A percentile compares a stretch with the other conserved stretches of the same genome.
Conservation (phyloP, 2,888 invertebrate species). For the Ptycholaimellus sp. region DNA sequence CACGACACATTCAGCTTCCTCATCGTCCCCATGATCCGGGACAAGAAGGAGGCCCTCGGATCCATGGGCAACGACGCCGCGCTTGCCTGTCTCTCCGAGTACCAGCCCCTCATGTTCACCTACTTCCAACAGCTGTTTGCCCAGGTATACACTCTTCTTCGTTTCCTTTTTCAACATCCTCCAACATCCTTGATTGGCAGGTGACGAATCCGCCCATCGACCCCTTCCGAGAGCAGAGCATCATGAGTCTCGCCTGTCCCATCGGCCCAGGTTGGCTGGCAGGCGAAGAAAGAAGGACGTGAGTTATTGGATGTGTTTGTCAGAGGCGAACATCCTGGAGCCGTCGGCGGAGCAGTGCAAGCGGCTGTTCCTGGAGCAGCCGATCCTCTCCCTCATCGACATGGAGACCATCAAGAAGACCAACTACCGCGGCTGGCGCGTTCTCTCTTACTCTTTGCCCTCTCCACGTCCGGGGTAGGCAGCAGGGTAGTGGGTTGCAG, state of each 20-base stretch:
- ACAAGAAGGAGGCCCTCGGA: conserved; percentile 84
- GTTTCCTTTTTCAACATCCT: no score
- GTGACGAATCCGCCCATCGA: conserved; percentile 94
- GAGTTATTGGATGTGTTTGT: neutral
- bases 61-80: conserved; percentile 99
- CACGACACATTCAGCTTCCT: conserved; percentile 80
- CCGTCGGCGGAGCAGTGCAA: conserved; percentile 58
- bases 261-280: no score
- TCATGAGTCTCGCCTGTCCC: conserved; percentile 90
- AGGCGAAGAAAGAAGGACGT: no score
- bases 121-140: conserved; percentile 98
- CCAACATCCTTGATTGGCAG: no score
- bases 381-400: conserved; percentile 71
- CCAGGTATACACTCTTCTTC: no score
- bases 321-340: conserved; percentile 64
- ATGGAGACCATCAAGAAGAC: conserved; percentile 60
- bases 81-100: conserved; percentile 76
- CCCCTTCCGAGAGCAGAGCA: conserved; percentile 91
- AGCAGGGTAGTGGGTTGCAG: conserved; percentile 19
- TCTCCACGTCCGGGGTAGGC: neutral
- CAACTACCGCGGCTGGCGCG: conserved; percentile 56
- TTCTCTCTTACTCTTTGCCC: no score
- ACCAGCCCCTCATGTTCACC: conserved; percentile 76
- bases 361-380: conserved; percentile 71
- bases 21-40: conserved; percentile 78